Evolutionary conservation across 2,113 vertebrate species (phyloP).

Genomic region (Leptodactylus fuscus): DNA sequence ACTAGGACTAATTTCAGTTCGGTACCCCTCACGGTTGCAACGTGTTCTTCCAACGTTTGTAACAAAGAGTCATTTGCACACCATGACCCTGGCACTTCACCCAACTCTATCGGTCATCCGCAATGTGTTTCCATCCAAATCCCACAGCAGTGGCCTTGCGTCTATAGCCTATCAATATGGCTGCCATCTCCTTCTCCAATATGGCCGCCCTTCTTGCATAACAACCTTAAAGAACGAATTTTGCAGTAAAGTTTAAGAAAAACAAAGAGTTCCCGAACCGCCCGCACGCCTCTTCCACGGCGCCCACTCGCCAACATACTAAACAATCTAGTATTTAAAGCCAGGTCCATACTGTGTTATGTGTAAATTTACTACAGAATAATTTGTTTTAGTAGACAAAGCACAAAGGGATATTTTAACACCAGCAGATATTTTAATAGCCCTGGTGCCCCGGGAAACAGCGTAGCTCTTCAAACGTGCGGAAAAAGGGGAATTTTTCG

Average conservation of each 20-base stretch:
- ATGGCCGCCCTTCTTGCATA: neutral
- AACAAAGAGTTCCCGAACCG: neutral
- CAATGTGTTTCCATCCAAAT: neutral
- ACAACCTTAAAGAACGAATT: neutral
- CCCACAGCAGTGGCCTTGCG: neutral
- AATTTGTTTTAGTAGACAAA: constrained; percentile 48
- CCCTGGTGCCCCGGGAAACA: constrained; percentile 42
- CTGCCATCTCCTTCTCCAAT: neutral
- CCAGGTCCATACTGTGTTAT: constrained; percentile 33
- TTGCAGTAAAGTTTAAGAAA: neutral
- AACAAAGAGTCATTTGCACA: too few relatives aligned
- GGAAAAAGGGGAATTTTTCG: constrained; percentile 63
- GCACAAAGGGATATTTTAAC: constrained; percentile 49
- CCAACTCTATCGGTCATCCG: too few relatives aligned
- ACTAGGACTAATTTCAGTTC: too few relatives aligned
- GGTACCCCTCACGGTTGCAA: too few relatives aligned
- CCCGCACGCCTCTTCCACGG: neutral
- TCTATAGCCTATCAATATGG: neutral
- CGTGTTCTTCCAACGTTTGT: too few relatives aligned
- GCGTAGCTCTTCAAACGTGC: constrained; percentile 58
- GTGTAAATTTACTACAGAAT: constrained; percentile 36
- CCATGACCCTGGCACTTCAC: too few relatives aligned
- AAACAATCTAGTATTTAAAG: constrained; percentile 48
- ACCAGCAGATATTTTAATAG: constrained; percentile 49
- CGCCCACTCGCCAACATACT: constrained; percentile 34